Percentiles rank a stretch among this genome's conserved stretches.
These are phyloP conservation scores for Melanotaenia boesemani DNA, from an alignment of 2,797 vertebrate genomes.

Conservation along the genomic window DNA sequence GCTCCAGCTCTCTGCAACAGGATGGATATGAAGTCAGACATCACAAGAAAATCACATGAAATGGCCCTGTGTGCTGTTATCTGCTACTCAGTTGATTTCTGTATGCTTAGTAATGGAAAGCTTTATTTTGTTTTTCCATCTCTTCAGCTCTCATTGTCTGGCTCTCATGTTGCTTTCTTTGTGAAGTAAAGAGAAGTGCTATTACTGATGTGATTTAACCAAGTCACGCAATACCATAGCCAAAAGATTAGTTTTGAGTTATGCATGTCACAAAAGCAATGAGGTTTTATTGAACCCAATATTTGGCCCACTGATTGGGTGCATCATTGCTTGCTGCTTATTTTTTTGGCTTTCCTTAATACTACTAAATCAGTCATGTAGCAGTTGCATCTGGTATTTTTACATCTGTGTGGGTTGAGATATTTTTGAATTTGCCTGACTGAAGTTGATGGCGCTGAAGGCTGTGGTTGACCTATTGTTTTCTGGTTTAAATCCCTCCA, in stretches of 20 bases:
- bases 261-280: conserved; percentile 21
- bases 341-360: not conserved
- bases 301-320: conserved; percentile 32
- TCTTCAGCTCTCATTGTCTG: not conserved
- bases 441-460: not conserved
- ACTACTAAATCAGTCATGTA: not conserved
- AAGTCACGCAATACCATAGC: conserved; percentile 13
- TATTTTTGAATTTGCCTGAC: not conserved
- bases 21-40: conserved; percentile 2
- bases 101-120: not conserved
- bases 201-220: conserved; percentile 25
- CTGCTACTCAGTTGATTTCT: conserved; percentile 23
- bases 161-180: not conserved
- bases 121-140: not conserved
- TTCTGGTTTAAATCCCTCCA: not conserved
- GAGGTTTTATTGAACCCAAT: conserved; percentile 35
- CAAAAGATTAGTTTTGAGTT: conserved; percentile 45
- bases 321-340: conserved; percentile 23
- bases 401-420: not conserved
- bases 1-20: conserved; percentile 10
- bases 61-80: conserved; percentile 2
- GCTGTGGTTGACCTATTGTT: not conserved
- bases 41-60: conserved; percentile 24
- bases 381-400: not conserved
- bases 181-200: not conserved